These are phyloP conservation scores for Torymus aiolomorphi DNA, from an alignment of 2,888 invertebrate species.

Conservation along the genomic window DNA sequence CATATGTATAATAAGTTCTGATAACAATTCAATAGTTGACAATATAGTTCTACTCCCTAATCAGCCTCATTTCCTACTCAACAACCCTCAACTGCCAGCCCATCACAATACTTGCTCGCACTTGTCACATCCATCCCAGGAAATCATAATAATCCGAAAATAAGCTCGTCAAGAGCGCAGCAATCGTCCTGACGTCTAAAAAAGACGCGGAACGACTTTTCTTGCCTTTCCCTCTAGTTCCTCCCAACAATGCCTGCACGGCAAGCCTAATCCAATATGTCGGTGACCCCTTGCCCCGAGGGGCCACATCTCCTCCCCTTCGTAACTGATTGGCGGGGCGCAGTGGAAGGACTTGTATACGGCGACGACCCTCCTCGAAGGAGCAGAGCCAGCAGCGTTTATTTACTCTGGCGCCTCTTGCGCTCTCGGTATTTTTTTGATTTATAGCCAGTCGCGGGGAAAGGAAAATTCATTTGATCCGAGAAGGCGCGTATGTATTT, in stretches of 20 bases:
- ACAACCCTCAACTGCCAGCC: no score
- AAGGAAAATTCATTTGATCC: slow-evolving; percentile 35
- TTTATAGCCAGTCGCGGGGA: slow-evolving; percentile 9
- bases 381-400: slow-evolving; percentile 4
- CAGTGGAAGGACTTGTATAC: not conserved
- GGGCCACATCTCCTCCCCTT: slow-evolving; percentile 2
- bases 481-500: not conserved
- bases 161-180: not conserved
- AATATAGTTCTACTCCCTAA: no score
- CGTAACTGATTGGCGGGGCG: slow-evolving; percentile 48
- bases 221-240: not conserved
- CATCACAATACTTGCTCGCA: not conserved
- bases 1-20: no score
- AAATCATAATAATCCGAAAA: not conserved
- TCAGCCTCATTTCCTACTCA: no score
- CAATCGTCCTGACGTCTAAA: not conserved
- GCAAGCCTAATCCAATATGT: slow-evolving; percentile 52
- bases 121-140: not conserved
- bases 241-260: slow-evolving; percentile 32
- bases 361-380: no score
- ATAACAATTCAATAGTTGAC: no score
- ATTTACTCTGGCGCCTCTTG: slow-evolving; percentile 40
- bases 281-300: slow-evolving; percentile 45
- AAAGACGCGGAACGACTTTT: slow-evolving; percentile 17
- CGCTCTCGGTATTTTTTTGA: slow-evolving; percentile 24